phyloP scores from a whole-genome alignment of 2,888 invertebrate species.

The Apamea monoglypha region DNA sequence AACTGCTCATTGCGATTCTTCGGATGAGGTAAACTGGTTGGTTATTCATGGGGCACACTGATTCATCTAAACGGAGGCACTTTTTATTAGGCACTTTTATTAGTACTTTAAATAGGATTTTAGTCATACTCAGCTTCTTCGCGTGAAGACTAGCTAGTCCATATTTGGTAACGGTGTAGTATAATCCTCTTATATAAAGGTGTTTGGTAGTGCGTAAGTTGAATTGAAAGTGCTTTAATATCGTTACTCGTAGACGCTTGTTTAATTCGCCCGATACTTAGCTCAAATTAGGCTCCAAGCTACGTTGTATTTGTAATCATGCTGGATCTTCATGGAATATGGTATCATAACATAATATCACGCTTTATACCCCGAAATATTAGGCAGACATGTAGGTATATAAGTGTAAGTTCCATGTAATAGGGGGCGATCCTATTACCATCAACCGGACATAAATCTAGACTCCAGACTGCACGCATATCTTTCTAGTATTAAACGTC shows the following conservation, averaged over 20 bases:
- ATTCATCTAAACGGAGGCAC: slow-evolving; percentile 57
- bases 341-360: neutral
- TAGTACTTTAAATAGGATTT: neutral
- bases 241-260: neutral
- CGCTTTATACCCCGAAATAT: neutral
- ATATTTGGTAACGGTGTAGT: neutral
- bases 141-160: neutral
- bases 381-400: too few species aligned
- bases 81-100: slow-evolving; percentile 22
- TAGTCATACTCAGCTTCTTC: slow-evolving; percentile 18
- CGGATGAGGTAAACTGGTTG: slow-evolving; percentile 69
- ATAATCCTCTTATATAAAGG: neutral
- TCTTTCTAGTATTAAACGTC: neutral
- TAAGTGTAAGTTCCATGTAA: neutral
- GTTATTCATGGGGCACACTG: slow-evolving; percentile 59
- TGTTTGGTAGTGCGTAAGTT: neutral
- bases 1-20: slow-evolving; percentile 66
- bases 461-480: neutral
- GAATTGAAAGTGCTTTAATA: neutral
- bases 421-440: neutral
- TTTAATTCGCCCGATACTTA: neutral
- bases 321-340: neutral
- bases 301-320: neutral
- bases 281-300: neutral
- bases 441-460: neutral